A percentile compares a stretch with the other conserved stretches of the same genome.
Conservation (phyloP, 2,888 invertebrate species). For the Limnephilus lunatus region DNA sequence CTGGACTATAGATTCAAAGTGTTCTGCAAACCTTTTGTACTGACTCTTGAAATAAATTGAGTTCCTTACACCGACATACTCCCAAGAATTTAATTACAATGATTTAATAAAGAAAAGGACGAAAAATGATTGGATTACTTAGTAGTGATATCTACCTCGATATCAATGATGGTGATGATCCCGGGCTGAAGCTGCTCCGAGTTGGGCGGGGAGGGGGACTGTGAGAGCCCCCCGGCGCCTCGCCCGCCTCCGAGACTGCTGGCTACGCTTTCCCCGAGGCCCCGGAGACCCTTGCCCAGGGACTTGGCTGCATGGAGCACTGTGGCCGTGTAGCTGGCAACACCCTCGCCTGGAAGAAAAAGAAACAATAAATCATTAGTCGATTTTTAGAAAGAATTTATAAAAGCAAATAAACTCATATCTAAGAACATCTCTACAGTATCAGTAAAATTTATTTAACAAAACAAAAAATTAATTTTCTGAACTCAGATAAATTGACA, state of each 20-base stretch:
- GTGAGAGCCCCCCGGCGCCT: conserved; percentile 74
- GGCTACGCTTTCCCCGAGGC: conserved; percentile 94
- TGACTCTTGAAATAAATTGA: not conserved
- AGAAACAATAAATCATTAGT: not conserved
- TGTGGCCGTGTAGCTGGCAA: conserved; percentile 93
- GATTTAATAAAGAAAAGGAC: not conserved
- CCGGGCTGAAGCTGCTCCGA: conserved; percentile 88
- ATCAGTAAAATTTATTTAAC: too few relatives aligned
- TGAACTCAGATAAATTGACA: too few relatives aligned
- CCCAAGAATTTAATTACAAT: not conserved
- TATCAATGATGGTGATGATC: conserved; percentile 91
- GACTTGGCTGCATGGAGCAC: conserved; percentile 97
- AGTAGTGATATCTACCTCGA: conserved; percentile 77
- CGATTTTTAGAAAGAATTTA: not conserved
- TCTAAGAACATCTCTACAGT: too few relatives aligned
- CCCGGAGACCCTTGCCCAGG: conserved; percentile 92
- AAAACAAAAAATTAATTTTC: too few relatives aligned
- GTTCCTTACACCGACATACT: not conserved
- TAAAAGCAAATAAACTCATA: not conserved
- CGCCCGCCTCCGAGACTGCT: conserved; percentile 88
- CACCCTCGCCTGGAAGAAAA: conserved; percentile 81
- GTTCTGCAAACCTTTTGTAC: not conserved
- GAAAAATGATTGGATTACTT: not conserved
- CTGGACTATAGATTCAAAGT: not conserved
- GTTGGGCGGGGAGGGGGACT: conserved; percentile 76